A percentile compares a stretch with the other conserved stretches of the same genome.
phyloP scores from a whole-genome alignment of 2,888 invertebrate genomes.

The Synergus japonicus region DNA sequence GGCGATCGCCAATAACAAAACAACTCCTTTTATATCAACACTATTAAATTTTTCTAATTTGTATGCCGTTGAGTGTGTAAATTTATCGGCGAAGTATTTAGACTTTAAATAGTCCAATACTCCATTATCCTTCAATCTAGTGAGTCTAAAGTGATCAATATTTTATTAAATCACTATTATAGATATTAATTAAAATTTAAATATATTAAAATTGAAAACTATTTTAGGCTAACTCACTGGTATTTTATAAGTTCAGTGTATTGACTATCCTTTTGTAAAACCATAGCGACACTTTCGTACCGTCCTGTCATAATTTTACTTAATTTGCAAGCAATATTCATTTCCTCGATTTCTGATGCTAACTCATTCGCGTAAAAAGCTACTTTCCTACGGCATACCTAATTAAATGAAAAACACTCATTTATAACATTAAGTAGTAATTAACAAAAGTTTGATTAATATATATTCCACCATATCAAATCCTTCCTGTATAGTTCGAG shows the following conservation, averaged over 20 bases:
- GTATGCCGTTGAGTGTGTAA: too few species aligned
- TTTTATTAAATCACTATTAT: too few species aligned
- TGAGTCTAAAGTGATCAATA: too few species aligned
- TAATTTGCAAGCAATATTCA: background rate
- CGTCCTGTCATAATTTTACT: background rate
- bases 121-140: too few species aligned
- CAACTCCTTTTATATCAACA: too few species aligned
- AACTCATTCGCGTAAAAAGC: background rate
- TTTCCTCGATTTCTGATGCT: background rate
- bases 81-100: too few species aligned
- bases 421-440: background rate
- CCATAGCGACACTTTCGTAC: background rate
- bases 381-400: background rate
- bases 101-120: too few species aligned
- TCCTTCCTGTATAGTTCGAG: background rate
- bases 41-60: too few species aligned
- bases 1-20: too few species aligned
- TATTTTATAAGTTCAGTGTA: background rate
- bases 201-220: too few species aligned
- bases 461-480: background rate
- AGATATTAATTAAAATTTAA: too few species aligned
- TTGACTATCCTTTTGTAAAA: background rate
- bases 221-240: background rate
- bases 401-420: background rate
- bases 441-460: background rate